Conservation (phyloP, 2,113 vertebrate genomes). For the Xerus inauris region DNA sequence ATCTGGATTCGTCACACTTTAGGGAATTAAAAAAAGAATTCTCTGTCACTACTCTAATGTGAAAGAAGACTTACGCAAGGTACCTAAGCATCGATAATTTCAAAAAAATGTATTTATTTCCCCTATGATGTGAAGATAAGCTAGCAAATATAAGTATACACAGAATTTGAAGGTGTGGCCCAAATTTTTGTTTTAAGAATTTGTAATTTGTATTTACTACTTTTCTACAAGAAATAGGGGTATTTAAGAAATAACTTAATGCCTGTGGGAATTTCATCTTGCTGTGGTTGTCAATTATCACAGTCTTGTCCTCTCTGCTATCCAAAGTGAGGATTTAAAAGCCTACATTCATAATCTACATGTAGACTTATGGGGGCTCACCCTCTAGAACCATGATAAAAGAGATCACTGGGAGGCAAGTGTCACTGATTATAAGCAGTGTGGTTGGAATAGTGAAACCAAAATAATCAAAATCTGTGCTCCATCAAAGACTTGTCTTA, state of each 20-base stretch:
- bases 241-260: neutral
- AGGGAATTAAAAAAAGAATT: neutral
- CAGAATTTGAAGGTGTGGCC: constrained; percentile 35
- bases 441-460: neutral
- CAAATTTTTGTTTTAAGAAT: constrained; percentile 37
- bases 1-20: neutral
- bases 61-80: neutral
- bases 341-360: neutral
- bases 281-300: neutral
- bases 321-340: neutral
- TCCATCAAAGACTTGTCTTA: neutral
- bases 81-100: neutral
- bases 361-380: neutral
- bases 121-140: neutral
- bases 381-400: neutral
- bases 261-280: neutral
- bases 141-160: neutral
- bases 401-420: neutral
- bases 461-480: neutral
- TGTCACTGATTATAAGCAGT: neutral
- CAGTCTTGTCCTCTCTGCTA: neutral
- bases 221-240: constrained; percentile 18
- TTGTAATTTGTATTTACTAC: neutral
- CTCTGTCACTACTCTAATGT: neutral
- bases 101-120: neutral